These are phyloP conservation scores for Neelides sp. DNA, from an alignment of 1,140 invertebrate genomes.

Conservation along the genomic window DNA sequence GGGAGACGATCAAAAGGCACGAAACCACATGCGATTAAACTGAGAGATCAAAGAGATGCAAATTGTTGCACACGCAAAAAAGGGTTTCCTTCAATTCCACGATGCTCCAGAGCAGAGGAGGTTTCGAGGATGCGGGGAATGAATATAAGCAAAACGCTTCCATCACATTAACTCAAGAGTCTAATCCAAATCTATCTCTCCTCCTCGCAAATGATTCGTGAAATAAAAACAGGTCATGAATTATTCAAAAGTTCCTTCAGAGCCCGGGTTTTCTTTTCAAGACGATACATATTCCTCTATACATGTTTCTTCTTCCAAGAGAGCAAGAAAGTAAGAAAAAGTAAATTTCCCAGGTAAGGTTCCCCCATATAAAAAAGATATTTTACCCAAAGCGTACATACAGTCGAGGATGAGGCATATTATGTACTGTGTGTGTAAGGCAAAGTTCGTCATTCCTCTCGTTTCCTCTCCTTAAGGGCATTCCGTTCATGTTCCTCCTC, in stretches of 20 bases:
- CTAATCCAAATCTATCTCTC: conserved; percentile 11
- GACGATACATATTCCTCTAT: no score
- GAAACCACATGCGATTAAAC: conserved; percentile 30
- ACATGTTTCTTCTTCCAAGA: no score
- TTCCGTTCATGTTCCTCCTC: no score
- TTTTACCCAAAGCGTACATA: no score
- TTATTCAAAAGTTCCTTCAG: conserved; percentile 29
- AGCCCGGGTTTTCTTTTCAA: no score
- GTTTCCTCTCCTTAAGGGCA: no score
- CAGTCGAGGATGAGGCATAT: no score
- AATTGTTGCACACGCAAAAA: conserved; percentile 21
- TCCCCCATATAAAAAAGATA: no score
- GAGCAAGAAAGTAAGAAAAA: no score
- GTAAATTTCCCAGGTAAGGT: no score
- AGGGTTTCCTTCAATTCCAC: conserved; percentile 10
- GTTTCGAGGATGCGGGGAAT: not conserved
- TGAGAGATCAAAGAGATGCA: conserved; percentile 31
- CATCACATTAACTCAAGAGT: conserved; percentile 3
- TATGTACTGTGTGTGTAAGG: no score
- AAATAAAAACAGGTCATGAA: conserved; percentile 32
- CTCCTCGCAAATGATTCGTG: conserved; percentile 27
- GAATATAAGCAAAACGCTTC: not conserved
- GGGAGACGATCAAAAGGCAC: conserved; percentile 13
- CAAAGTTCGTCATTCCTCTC: no score
- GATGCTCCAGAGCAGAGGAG: not conserved